Percentiles rank a stretch among this genome's conserved stretches.
phyloP scores from a whole-genome alignment of 2,113 vertebrate species.

The Tamias sibiricus region DNA sequence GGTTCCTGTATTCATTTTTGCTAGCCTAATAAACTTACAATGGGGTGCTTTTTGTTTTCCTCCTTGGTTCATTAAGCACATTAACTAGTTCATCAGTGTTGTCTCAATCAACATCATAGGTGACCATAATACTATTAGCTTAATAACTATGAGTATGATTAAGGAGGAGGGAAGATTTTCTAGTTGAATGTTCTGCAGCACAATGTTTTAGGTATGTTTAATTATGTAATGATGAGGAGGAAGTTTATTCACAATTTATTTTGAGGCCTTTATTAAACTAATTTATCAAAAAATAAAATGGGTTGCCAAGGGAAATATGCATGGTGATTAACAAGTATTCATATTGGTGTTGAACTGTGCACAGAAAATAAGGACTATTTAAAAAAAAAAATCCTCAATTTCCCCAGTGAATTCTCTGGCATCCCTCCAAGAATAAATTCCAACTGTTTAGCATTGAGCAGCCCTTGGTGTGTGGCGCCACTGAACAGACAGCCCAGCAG shows the following conservation, averaged over 20 bases:
- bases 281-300: constrained; percentile 53
- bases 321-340: neutral
- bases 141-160: constrained; percentile 42
- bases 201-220: constrained; percentile 3
- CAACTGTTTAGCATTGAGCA: neutral
- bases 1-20: neutral
- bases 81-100: neutral
- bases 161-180: constrained; percentile 22
- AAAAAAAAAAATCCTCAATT: neutral
- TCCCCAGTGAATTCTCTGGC: neutral
- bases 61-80: neutral
- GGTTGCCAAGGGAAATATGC: constrained; percentile 1
- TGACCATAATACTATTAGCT: neutral
- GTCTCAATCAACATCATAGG: neutral
- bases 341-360: neutral
- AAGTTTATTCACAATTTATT: constrained; percentile 56
- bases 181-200: neutral
- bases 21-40: neutral
- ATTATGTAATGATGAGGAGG: neutral
- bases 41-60: neutral
- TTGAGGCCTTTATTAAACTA: constrained; percentile 16
- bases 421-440: neutral
- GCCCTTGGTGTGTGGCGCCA: neutral
- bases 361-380: constrained; percentile 22
- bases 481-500: neutral